Evolutionary conservation across 2,113 vertebrate species (phyloP).

Genomic region (Lophius piscatorius): DNA sequence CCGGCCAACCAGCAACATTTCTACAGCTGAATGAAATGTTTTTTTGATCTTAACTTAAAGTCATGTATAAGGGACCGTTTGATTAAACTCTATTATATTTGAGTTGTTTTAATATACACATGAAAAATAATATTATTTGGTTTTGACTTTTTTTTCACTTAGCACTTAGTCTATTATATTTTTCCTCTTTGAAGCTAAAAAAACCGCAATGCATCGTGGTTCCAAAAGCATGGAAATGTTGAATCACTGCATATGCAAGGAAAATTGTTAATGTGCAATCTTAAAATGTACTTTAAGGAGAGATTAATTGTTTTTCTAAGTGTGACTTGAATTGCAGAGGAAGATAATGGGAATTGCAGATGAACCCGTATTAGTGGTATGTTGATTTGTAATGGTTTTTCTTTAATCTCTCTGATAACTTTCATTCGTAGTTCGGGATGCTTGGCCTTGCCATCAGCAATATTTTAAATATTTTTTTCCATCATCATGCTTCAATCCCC

Average conservation of each 20-base stretch:
- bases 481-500: conserved; percentile 59
- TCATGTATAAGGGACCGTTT: conserved; percentile 1
- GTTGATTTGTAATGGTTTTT: conserved; percentile 71
- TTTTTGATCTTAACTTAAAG: conserved; percentile 12
- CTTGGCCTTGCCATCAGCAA: conserved; percentile 75
- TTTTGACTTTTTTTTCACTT: conserved; percentile 24
- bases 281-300: conserved; percentile 53
- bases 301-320: conserved; percentile 44
- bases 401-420: conserved; percentile 70
- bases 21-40: conserved; percentile 40
- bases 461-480: conserved; percentile 60
- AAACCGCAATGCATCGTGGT: conserved; percentile 24
- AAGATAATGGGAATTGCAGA: conserved; percentile 61
- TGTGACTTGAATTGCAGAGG: conserved; percentile 65
- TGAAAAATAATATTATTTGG: not conserved
- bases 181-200: conserved; percentile 17
- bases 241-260: conserved; percentile 27
- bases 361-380: conserved; percentile 60
- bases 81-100: conserved; percentile 14
- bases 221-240: conserved; percentile 25
- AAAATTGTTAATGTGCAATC: conserved; percentile 46
- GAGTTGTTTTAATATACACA: conserved; percentile 40
- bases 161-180: conserved; percentile 28
- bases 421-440: conserved; percentile 66
- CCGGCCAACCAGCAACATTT: conserved; percentile 43